These are phyloP conservation scores for Eriocheir sinensis DNA, from an alignment of 1,140 invertebrate genomes.

Conservation along the genomic window DNA sequence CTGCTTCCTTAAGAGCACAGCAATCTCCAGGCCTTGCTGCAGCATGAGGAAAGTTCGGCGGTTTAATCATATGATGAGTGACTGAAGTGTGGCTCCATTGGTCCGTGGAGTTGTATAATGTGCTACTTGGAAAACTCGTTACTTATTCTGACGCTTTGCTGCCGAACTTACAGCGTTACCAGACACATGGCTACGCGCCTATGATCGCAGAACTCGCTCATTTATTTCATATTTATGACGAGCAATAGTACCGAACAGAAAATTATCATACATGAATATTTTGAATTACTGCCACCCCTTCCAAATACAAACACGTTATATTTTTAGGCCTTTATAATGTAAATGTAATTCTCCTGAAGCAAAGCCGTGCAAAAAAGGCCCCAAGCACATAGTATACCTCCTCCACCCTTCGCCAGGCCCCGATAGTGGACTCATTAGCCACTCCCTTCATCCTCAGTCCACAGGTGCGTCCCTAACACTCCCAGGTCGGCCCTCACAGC, in stretches of 20 bases:
- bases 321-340: background rate
- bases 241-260: background rate
- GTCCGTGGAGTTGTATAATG: background rate
- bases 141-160: background rate
- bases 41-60: background rate
- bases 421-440: background rate
- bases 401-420: background rate
- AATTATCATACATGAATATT: constrained; percentile 1
- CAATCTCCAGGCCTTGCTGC: background rate
- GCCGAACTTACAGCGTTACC: background rate
- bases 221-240: background rate
- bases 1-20: background rate
- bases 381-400: background rate
- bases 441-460: background rate
- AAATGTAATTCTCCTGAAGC: background rate
- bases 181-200: background rate
- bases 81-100: background rate
- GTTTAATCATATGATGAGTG: background rate
- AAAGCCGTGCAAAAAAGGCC: background rate
- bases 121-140: background rate
- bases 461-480: background rate
- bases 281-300: background rate
- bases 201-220: background rate
- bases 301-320: too few relatives aligned
- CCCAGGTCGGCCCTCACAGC: background rate